Base-by-base conservation (phyloP, 2,797 vertebrate genomes). In the Anguilla anguilla region DNA sequence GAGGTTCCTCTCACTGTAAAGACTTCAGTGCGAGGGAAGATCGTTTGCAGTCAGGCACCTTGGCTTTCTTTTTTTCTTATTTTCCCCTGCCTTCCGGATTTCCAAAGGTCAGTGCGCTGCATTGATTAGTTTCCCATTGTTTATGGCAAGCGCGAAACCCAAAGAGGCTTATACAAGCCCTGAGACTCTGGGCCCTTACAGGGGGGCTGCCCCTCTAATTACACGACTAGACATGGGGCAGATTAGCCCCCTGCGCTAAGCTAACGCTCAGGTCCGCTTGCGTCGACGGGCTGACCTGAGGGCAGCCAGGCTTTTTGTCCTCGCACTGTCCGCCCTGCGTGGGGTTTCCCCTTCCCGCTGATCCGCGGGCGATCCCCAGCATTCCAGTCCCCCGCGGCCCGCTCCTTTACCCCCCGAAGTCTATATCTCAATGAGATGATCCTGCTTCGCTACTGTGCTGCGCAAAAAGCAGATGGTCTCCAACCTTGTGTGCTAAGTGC, bases 41-140 rank as follows among this genome's bases (percentile, higher is more conserved):
- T 46, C 46, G 15, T 46, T 79, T 79, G 35, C 15, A 79, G 35
- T 79, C 19, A 46, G 39, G 74, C 74, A 46, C 35, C 74, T 43
- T 46, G 74, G 35, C 35, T 79, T 72, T 55, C 43, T 61, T 43
- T 77, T 85, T 49, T 79, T 35, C 28, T 4, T 46, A 22, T 10
- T 22, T n/a, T 22, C 35, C 74, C 43, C 79, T 22, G 10, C 10
- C 46, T 83, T 46, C 81, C 59, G 25, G 79, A 82, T 82, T 82
- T 51, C 79, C 79, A 82, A 82, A 82, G 43, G 79, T 51, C 79
- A n/a, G 79, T 13, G 79, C 46, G 79, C 46, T 17, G 46, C 43
- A 82, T 82, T 82, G 79, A 82, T 82, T 82, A 82, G 79, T 82
- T 10, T 35, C 79, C 79, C 79, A 85, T 85, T 85, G 83, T 61